These are phyloP conservation scores for Anaspis maculata DNA, from an alignment of 2,888 invertebrate genomes.

Conservation along the genomic window DNA sequence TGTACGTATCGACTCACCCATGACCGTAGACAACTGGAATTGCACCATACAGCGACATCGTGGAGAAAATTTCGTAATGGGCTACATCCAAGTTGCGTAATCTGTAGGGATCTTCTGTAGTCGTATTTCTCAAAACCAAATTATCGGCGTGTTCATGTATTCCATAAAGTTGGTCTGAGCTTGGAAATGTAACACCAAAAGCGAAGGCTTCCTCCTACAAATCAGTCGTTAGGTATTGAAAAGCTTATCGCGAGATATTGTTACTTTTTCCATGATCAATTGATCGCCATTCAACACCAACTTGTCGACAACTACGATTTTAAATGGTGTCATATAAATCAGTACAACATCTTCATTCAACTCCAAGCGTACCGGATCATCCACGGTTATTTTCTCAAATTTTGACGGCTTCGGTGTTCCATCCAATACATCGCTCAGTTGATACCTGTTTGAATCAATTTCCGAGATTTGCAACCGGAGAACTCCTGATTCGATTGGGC, in stretches of 20 bases:
- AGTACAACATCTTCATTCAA: too few relatives aligned
- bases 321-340: too few relatives aligned
- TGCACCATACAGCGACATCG: slow-evolving; percentile 54
- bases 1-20: slow-evolving; percentile 52
- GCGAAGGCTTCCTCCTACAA: slow-evolving; percentile 6
- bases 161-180: slow-evolving; percentile 13
- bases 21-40: slow-evolving; percentile 87
- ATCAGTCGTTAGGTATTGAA: too few relatives aligned
- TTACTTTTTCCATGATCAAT: not conserved
- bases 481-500: too few relatives aligned
- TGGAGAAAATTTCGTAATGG: slow-evolving; percentile 82
- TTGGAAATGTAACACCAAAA: slow-evolving; percentile 10
- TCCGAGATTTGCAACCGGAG: too few relatives aligned
- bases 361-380: too few relatives aligned
- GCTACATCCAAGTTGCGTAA: slow-evolving; percentile 92
- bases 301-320: not conserved
- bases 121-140: slow-evolving; percentile 72
- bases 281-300: slow-evolving; percentile 1
- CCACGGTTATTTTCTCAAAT: too few relatives aligned
- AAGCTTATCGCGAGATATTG: too few relatives aligned
- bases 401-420: too few relatives aligned
- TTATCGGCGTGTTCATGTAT: slow-evolving; percentile 92
- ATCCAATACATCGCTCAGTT: too few relatives aligned
- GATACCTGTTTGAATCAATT: too few relatives aligned
- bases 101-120: slow-evolving; percentile 66